Base-by-base conservation (phyloP, 2,113 vertebrate species). In the Cepphus grylle region DNA sequence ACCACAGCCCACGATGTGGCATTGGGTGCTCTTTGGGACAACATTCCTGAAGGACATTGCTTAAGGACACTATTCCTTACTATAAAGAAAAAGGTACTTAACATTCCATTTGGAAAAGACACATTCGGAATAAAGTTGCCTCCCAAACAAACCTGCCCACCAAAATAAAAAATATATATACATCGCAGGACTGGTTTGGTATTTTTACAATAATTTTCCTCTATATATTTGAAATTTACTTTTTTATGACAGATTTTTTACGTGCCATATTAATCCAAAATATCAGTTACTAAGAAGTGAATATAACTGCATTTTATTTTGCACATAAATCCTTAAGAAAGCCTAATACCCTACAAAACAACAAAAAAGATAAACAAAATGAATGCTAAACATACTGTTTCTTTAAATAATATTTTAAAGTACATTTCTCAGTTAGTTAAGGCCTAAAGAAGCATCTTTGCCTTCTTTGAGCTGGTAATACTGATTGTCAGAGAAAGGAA, bases 1-100 rank as follows among this genome's bases (percentile, higher is more conserved):
- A 1, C 43, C 13, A 5, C 36, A 8, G 43, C 43, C 42, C 8
- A 1, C 7, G 21, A 26, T 2, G 36, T 1, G 4, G 50, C 72
- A 8, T 4, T 5, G 27, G 47, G 17, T 5, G 3, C 45, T 20
- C 73, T 11, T 1, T 6, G 38, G 84, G 20, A 42, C 13, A 25
- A 3, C 4, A 4, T 0, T 38, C 8, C 23, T 18, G 34, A 19
- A 52, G 38, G 45, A 15, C 32, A 9, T 23, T 6, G 7, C 55
- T 32, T 21, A 11, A 55, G 49, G 32, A n/a, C 21, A 2, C 30
- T 23, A 13, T 5, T 59, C 36, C 52, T 45, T 38, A 34, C n/a
- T 11, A 9, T 7, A n/a, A n/a, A 32, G 32, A n/a, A 55, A 70
- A 71, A n/a, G 9, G n/a, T 14, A 30, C 34, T 19, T 40, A 8